Base-by-base conservation (phyloP, 2,888 invertebrate species). In the Zhuqinia jingwanae region DNA sequence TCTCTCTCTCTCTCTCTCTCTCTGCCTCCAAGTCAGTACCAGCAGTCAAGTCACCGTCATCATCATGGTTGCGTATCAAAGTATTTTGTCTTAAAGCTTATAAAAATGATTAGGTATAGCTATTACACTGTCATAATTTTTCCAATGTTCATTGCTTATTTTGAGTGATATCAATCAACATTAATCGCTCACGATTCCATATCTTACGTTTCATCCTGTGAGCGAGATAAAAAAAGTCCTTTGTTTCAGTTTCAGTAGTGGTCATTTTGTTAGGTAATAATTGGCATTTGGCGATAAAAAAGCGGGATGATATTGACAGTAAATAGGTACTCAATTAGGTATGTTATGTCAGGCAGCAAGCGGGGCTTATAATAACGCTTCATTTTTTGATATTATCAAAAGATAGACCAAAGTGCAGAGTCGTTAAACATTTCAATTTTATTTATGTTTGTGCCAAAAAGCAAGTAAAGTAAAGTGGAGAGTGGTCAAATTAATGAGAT, bases 91-190 rank as follows among this genome's bases (percentile, higher is more conserved):
- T 50, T 27, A 50, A 36, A 6, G 36, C 5, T 36, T 50, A 53
- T 73, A 73, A 30, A 73, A 73, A 73, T 30, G 20, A 36, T 36
- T 10, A 73, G 50, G 27, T 70, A 22, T 10, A 73, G 50, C 50
- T 70, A 22, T n/a, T 25, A 50, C 45, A 45, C 50, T 73, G 47
- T 73, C 50, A 27, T 73, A 53, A 73, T 15, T 36, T 25, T 56
- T 76, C 56, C 58, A 76, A 56, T 76, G 76, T 76, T 58, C 30
- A 75, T 75, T 75, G 56, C 5, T 56, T 30, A 58, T 56, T 76
- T 76, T 20, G 27, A n/a, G 53, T 25, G 73, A 58, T 76, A 73
- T 73, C 47, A 73, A 25, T 76, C 13, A 25, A n/a, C n/a, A n/a
- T n/a, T n/a, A 73, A 56, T 42, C 56, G 15, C 15, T 47, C 20